Base-by-base conservation (phyloP, 1,140 invertebrate species). In the Sycophila sp. region DNA sequence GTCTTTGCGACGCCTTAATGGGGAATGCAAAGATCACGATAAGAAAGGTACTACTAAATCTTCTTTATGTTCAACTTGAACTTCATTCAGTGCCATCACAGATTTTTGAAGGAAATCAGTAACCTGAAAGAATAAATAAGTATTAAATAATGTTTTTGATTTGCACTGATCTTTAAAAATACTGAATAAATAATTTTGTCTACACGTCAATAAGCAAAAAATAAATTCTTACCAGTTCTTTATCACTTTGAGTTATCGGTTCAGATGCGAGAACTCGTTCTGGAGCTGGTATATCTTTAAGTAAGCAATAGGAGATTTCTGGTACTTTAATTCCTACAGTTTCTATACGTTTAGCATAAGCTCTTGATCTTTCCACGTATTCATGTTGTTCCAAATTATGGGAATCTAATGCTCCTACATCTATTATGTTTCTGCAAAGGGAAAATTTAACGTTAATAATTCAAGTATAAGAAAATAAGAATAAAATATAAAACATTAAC, bases 371-470 rank as follows among this genome's bases (percentile, higher is more conserved):
- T 75, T 95, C 93, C 72, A 91, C 85, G 77, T 93, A 94, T 81
- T 95, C 94, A 79, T 93, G 91, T 75, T 93, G 92, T 78, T 94
- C 93, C 67, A 93, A 85, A 77, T 90, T 92, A 76, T 94, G 92
- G 1, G 92, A 90, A 81, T 94, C 93, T 76, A 94, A 86, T 24
- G 93, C 92, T 45, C 92, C 91, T 42, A 95, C 92, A 86, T 95
- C 93, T 77, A 95, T 94, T 36, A 94, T 93, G 87, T 94, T 94
- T 53, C 92, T 94, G 75, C n/a, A 87, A 72, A 63, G 49, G 78
- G 74, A 72, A 47, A 62, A 28, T n/a, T 19, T 19, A 55, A 71
- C 4, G 24, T 58, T 22, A 42, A 13, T n/a, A 13, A 24, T n/a
- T 60, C 4, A 10, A 42, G 17, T 49, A 36, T 4, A 13, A 45